These are phyloP conservation scores for Drosophila lini DNA, from an alignment of 1,140 invertebrate genomes.

Conservation along the genomic window DNA sequence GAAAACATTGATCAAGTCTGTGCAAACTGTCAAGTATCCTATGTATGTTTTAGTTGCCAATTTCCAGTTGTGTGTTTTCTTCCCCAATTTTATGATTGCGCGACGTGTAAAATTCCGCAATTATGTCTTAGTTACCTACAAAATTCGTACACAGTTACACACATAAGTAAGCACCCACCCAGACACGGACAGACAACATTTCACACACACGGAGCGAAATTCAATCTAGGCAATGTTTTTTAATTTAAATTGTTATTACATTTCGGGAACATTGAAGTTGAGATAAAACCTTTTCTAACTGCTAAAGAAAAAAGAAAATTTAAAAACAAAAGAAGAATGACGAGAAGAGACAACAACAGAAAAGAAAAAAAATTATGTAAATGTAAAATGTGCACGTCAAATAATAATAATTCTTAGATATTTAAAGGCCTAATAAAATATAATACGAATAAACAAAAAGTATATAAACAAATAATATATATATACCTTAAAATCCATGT, in stretches of 20 bases:
- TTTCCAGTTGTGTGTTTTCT: constrained; percentile 20
- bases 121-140: constrained; percentile 15
- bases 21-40: constrained; percentile 38
- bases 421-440: constrained; percentile 80
- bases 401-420: constrained; percentile 81
- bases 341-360: constrained; percentile 26
- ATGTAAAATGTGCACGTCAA: constrained; percentile 83
- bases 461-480: constrained; percentile 34
- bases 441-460: constrained; percentile 64
- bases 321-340: constrained; percentile 4
- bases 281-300: constrained; percentile 66
- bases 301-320: constrained; percentile 27
- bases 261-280: constrained; percentile 76
- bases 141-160: constrained; percentile 24
- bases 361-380: constrained; percentile 72
- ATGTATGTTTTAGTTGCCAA: constrained; percentile 22
- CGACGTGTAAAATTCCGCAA: constrained; percentile 32
- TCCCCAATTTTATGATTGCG: constrained; percentile 25
- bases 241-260: constrained; percentile 72
- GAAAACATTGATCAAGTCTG: constrained; percentile 34
- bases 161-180: constrained; percentile 35
- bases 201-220: constrained; percentile 40
- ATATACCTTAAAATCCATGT: constrained; percentile 18
- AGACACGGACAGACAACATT: constrained; percentile 16
- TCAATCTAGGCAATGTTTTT: constrained; percentile 67